Percentiles rank a stretch among this genome's conserved stretches.
phyloP scores from a whole-genome alignment of 2,888 invertebrate genomes.

The Apodemia mormo region DNA sequence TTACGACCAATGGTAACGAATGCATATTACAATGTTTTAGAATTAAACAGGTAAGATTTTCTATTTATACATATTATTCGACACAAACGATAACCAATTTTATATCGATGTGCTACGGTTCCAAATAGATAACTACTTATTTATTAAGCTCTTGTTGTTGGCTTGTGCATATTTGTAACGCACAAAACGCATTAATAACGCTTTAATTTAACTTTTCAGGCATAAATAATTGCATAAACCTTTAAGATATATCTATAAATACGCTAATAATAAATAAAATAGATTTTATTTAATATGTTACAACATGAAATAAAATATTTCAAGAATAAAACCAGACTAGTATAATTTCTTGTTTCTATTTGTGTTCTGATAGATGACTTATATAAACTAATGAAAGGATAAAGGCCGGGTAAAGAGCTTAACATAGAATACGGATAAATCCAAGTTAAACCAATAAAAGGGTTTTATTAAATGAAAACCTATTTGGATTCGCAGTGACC shows the following conservation, averaged over 20 bases:
- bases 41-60: conserved; percentile 27
- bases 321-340: not conserved
- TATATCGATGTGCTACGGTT: conserved; percentile 35
- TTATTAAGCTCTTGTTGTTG: not conserved
- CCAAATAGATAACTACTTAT: conserved; percentile 25
- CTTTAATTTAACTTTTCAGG: not conserved
- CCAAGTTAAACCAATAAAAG: conserved; percentile 78
- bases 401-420: conserved; percentile 41
- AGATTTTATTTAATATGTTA: not conserved
- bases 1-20: conserved; percentile 42
- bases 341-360: conserved; percentile 24
- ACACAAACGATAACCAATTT: conserved; percentile 35
- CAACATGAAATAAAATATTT: not conserved
- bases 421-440: conserved; percentile 53
- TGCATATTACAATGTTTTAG: conserved; percentile 33
- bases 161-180: not conserved
- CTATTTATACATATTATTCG: conserved; percentile 26
- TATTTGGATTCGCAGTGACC: conserved; percentile 68
- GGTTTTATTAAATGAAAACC: conserved; percentile 77
- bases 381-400: conserved; percentile 34
- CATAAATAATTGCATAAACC: not conserved
- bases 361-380: conserved; percentile 24
- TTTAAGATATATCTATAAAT: not conserved
- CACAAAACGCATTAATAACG: conserved; percentile 31
- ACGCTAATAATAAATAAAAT: not conserved